Conservation (phyloP, 2,888 invertebrate species). For the Sminthurides aquaticus region DNA sequence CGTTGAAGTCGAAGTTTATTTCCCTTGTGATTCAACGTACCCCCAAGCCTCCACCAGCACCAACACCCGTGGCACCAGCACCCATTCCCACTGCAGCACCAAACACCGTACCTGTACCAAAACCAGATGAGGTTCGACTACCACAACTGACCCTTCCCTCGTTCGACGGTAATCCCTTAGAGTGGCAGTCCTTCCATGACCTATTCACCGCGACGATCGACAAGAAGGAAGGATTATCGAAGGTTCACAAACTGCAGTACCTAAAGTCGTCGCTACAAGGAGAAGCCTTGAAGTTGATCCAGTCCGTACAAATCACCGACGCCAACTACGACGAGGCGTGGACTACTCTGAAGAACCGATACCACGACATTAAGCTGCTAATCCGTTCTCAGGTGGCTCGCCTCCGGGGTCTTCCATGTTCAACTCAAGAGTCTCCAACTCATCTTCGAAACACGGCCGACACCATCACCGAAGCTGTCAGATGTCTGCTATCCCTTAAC, state of each 20-base stretch:
- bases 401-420: neutral
- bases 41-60: too few relatives aligned
- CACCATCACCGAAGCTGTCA: neutral
- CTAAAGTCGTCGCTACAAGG: neutral
- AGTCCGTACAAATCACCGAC: neutral
- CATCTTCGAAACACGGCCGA: neutral
- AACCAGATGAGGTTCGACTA: neutral
- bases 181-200: slow-evolving; percentile 9
- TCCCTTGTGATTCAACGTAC: too few relatives aligned
- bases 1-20: too few relatives aligned
- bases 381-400: neutral
- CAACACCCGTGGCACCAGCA: too few relatives aligned
- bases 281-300: neutral
- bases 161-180: neutral
- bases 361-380: neutral
- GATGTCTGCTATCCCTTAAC: neutral
- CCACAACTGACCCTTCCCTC: neutral
- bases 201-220: neutral
- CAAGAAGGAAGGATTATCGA: neutral
- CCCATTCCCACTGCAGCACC: too few relatives aligned
- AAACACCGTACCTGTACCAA: too few relatives aligned
- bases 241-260: neutral
- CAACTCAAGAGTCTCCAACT: neutral
- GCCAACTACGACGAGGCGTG: slow-evolving; percentile 3
- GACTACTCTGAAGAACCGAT: neutral